Base-by-base conservation (phyloP, 2,113 vertebrate species). In the Tetrax tetrax region DNA sequence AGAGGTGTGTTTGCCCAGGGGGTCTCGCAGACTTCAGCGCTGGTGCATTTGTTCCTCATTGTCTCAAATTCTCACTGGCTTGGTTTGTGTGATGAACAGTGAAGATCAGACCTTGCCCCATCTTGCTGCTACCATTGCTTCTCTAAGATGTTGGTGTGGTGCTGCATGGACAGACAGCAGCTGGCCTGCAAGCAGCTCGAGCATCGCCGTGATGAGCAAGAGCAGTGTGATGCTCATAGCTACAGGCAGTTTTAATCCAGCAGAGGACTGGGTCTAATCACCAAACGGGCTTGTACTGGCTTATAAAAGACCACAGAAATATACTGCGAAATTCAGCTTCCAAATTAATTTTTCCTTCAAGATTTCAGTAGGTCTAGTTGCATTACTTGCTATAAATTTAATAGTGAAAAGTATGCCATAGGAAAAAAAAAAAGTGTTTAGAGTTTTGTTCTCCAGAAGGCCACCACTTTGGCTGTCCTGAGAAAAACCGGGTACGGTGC, bases 161-260 rank as follows among this genome's bases (percentile, higher is more conserved):
- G 23, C 57, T 14, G 35, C 11, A 18, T 27, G 14, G n/a, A 3
- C 61, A 12, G 47, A 54, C 14, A 56, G 53, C 53, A 56, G 59
- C n/a, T 23, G 54, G 41, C 51, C 71, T 72, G n/a, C 14, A 18
- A 59, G n/a, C 53, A 66, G n/a, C 53, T 61, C 0, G 1, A 83
- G 41, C 24, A 16, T 61, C 2, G 1, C 47, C 5, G 0, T 1
- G 0, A 27, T 6, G 27, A 74, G 48, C 35, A 41, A 4, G 4
- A 57, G 15, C 14, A 11, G 27, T 6, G 20, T 31, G 47, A 31
- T 63, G 31, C 35, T 56, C 31, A 18, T 13, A 61, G 48, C 41
- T 68, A 19, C 20, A 24, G 13, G 19, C 31, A 43, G 27, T 45
- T 56, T 38, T 63, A 85, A n/a, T 75, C 33, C 10, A 6, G 53